Evolutionary conservation across 2,888 invertebrate species (phyloP), one percentile per base, ranked within the genome.

Genomic region (Tromatobia lineatoria): DNA sequence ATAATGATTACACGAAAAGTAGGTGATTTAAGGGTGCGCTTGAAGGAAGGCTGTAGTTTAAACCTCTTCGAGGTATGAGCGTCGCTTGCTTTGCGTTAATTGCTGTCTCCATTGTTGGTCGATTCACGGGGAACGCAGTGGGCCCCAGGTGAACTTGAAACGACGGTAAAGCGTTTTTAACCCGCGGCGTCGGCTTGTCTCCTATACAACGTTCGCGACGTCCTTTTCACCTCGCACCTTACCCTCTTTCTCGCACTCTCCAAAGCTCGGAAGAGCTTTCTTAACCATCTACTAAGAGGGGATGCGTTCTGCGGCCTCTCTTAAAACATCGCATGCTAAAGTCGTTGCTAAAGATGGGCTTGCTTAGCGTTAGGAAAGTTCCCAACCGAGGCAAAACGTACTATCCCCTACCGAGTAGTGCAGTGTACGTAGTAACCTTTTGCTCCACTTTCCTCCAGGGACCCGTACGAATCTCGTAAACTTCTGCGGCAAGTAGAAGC

Each of bases 101-200:
- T 86, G 82, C 82, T 80, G 82, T 82, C 81, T 86, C 82, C 83
- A 82, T 86, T 83, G 86, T 86, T 78, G 86, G 71, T 80, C 81
- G 86, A 87, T 86, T 82, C 79, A 75, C 59, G 70, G 15, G 15
- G n/a, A 78, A 81, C 84, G 82, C 78, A 83, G 86, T 86, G 84
- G 85, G 86, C 80, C 87, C 82, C 87, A 87, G 87, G 87, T 87
- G 86, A 86, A 76, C 70, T 78, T 73, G 64, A 80, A 87, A 80
- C 78, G 79, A 83, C 85, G 86, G 85, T 87, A 86, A 86, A 86
- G 87, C 87, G 83, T 77, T 77, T 85, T 80, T 80, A 73, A 79
- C 67, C 38, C 34, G 20, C 38, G 18, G 20, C 38, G 18, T 77
- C 59, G n/a, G 59, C 42, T 66, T 57, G 64, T 52, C 18, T 23